A percentile compares a stretch with the other conserved stretches of the same genome.
Evolutionary conservation across 2,113 vertebrate genomes (phyloP).

Genomic region (Odobenus rosmarus): DNA sequence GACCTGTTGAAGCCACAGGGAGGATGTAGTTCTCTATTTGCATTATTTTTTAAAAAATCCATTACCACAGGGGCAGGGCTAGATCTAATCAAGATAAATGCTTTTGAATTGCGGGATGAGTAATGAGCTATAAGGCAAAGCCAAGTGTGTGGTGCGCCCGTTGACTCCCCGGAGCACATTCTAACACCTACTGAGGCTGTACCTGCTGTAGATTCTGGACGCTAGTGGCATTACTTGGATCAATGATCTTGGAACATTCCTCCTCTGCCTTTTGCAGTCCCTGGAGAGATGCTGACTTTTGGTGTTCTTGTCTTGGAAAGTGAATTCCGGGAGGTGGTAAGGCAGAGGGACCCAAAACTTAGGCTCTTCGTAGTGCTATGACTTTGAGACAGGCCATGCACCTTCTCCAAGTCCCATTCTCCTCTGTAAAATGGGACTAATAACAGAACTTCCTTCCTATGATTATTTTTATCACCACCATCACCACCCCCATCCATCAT

Average conservation of each 20-base stretch:
- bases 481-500: no score
- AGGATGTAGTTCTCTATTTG: conserved; percentile 28
- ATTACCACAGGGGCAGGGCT: conserved; percentile 48
- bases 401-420: background rate
- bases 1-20: background rate
- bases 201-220: conserved; percentile 31
- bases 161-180: conserved; percentile 11
- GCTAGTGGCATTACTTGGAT: conserved; percentile 33
- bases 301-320: conserved; percentile 39
- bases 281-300: background rate
- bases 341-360: background rate
- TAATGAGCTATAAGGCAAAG: conserved; percentile 60
- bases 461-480: background rate
- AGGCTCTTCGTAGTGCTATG: background rate
- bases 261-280: conserved; percentile 44
- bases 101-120: background rate
- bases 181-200: background rate
- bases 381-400: background rate
- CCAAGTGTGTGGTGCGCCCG: background rate
- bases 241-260: conserved; percentile 45
- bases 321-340: conserved; percentile 16
- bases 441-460: background rate
- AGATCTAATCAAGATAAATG: conserved; percentile 65
- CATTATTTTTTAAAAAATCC: conserved; percentile 21
- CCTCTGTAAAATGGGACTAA: background rate